A percentile compares a stretch with the other conserved stretches of the same genome.
Evolutionary conservation across 2,888 invertebrate genomes (phyloP).

Genomic region (Tanytarsus gracilentus): DNA sequence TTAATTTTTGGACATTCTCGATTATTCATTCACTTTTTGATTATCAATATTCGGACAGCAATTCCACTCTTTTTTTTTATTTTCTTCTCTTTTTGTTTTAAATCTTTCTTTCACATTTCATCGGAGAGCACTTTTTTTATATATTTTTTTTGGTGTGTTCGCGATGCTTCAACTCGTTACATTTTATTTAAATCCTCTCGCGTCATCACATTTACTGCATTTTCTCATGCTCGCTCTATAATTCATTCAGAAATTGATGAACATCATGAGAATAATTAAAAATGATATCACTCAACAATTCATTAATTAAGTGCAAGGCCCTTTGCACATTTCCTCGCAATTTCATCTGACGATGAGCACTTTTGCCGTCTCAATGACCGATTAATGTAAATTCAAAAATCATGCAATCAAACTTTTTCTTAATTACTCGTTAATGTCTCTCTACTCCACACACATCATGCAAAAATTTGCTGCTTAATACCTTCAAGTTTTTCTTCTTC

Average conservation of each 20-base stretch:
- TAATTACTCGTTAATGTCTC: too few species aligned
- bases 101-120: conserved; percentile 14
- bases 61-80: background rate
- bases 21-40: conserved; percentile 25
- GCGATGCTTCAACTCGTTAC: background rate
- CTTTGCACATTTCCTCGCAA: too few species aligned
- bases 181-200: background rate
- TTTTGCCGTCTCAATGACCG: too few species aligned
- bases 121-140: background rate
- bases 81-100: background rate
- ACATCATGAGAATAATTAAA: conserved; percentile 7
- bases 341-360: too few species aligned
- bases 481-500: too few species aligned
- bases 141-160: background rate
- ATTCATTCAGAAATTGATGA: conserved; percentile 16
- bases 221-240: background rate
- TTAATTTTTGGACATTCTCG: conserved; percentile 3
- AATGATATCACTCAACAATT: conserved; percentile 26
- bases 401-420: too few species aligned
- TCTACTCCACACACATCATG: too few species aligned
- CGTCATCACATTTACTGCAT: conserved; percentile 1
- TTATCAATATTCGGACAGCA: conserved; percentile 20
- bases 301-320: conserved; percentile 20
- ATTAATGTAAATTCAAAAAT: too few species aligned
- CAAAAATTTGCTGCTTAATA: too few species aligned